Base-by-base conservation (phyloP, 2,797 vertebrate genomes). In the Peromyscus attwateri region DNA sequence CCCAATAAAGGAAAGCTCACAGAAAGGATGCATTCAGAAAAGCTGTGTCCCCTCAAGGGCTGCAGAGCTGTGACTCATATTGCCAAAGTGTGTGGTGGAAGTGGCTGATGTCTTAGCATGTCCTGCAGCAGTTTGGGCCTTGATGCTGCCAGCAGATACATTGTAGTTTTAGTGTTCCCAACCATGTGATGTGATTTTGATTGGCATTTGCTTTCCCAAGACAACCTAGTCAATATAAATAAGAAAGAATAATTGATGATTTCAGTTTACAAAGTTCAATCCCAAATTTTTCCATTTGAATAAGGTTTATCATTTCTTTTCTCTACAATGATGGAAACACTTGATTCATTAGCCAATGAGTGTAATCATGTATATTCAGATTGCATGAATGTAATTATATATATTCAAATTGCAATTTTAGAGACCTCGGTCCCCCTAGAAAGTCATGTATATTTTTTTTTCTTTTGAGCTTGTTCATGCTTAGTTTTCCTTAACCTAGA, bases 291-390 rank as follows among this genome's bases (percentile, higher is more conserved):
- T 55, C 40, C n/a, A 66, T 62, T 93, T 49, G 31, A 82, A 31
- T 55, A 82, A 57, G 52, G 64, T 73, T 91, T 94, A 75, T 83
- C 60, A 81, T 85, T 79, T 88, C 3, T 52, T 52, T 14, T 52
- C 43, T 85, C 60, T 96, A 4, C 55, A 89, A 83, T 75, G 90
- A 71, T 43, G 43, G 57, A 93, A 95, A 66, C 76, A 87, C 64
- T 77, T 77, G 37, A 93, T 9, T 87, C 5, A 52, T 79, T 82
- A 75, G 84, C 34, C 66, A 77, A 4, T 80, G n/a, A 52, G 4
- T 64, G 31, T 81, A 27, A 31, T 19, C 8, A 16, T 82, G 2
- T 60, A 27, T 46, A 52, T 85, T 91, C 60, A 83, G 64, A 43
- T 64, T 83, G 27, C 27, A 46, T 19, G 57, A 27, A 43, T 31